A percentile compares a stretch with the other conserved stretches of the same genome.
Evolutionary conservation across 2,888 invertebrate species (phyloP).

Genomic region (Liopterus haemorrhoidalis): DNA sequence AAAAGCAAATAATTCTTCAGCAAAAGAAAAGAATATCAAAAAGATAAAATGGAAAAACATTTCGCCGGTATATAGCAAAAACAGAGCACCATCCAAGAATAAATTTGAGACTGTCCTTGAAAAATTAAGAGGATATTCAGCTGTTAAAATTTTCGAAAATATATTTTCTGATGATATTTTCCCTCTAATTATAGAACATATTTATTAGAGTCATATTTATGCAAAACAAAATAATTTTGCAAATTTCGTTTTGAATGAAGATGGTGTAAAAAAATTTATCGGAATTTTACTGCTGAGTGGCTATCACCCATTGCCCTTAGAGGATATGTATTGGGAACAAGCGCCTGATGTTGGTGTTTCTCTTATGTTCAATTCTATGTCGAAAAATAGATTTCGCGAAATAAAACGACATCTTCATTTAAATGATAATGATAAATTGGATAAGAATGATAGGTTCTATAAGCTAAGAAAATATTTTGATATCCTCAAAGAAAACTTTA

Average conservation of each 20-base stretch:
- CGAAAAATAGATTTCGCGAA: background rate
- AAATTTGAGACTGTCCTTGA: no score
- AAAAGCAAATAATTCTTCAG: background rate
- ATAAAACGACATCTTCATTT: constrained; percentile 1
- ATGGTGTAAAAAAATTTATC: constrained; percentile 1
- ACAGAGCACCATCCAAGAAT: no score
- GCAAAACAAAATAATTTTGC: no score
- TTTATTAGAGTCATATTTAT: no score
- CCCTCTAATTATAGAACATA: no score
- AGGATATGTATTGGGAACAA: constrained; percentile 3
- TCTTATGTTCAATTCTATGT: constrained; percentile 1
- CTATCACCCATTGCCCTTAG: no score
- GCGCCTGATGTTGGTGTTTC: constrained; percentile 4
- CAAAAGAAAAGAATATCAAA: background rate
- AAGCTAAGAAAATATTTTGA: constrained; percentile 1
- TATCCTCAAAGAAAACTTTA: background rate
- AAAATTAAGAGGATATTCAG: no score
- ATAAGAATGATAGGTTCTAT: background rate
- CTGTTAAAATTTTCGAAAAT: no score
- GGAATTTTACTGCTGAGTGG: background rate
- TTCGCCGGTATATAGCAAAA: no score
- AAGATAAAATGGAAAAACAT: constrained; percentile 2
- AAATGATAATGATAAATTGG: constrained; percentile 2
- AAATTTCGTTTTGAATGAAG: no score
- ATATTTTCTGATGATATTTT: no score